Percentiles rank a stretch among this genome's conserved stretches.
Conservation (phyloP, 2,888 invertebrate species). For the Noctua janthina region DNA sequence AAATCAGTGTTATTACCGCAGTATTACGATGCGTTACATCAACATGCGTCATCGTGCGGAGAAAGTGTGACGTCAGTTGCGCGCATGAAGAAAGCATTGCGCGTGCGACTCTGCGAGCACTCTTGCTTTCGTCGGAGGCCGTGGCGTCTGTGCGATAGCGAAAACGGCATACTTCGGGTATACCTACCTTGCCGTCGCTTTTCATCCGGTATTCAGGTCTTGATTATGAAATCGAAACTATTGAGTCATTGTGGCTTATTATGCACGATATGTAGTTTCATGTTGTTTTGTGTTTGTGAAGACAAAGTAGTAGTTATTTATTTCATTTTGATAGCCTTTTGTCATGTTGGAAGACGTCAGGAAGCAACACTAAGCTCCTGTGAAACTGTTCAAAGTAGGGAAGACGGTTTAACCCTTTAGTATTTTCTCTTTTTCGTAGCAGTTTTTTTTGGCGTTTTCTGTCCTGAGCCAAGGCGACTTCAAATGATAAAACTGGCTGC, state of each 20-base stretch:
- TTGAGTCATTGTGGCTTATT: constrained; percentile 81
- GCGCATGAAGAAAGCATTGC: constrained; percentile 89
- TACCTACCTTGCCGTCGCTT: constrained; percentile 82
- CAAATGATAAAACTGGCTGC: constrained; percentile 1
- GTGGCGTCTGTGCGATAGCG: constrained; percentile 87
- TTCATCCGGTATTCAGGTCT: constrained; percentile 87
- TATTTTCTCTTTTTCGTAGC: not conserved
- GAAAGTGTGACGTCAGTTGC: constrained; percentile 88
- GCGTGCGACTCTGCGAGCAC: constrained; percentile 83
- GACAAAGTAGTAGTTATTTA: constrained; percentile 25
- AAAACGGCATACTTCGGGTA: constrained; percentile 87
- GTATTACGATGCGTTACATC: constrained; percentile 84
- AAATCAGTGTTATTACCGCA: constrained; percentile 72
- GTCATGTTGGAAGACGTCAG: not conserved
- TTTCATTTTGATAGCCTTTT: not conserved
- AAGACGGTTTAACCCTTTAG: not conserved
- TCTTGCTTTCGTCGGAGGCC: constrained; percentile 88
- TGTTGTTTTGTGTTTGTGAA: constrained; percentile 53
- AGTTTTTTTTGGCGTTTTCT: not conserved
- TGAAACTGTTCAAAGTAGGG: not conserved
- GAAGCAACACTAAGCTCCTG: not conserved
- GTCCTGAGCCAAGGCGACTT: not conserved
- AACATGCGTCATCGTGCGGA: constrained; percentile 83
- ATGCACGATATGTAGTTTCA: constrained; percentile 73
- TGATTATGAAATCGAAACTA: constrained; percentile 86